Conservation (phyloP, 1,140 invertebrate genomes). For the Spodoptera frugiperda region DNA sequence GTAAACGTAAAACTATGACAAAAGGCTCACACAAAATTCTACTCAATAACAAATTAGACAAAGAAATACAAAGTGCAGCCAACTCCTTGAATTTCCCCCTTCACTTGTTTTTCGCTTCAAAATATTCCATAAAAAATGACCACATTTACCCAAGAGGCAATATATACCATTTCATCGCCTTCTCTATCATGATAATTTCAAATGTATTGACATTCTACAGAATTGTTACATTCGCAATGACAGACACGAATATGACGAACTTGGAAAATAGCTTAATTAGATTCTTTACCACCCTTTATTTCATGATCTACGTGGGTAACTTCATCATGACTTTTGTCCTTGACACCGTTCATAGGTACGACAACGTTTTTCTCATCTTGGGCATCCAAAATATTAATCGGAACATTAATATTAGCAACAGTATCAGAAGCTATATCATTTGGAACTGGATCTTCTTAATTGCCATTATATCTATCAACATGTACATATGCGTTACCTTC, state of each 20-base stretch:
- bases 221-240: background rate
- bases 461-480: background rate
- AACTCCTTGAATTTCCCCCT: background rate
- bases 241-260: background rate
- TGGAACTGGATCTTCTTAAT: background rate
- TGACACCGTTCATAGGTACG: conserved; percentile 4
- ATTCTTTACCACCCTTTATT: background rate
- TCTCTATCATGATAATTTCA: background rate
- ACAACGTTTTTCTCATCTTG: conserved; percentile 24
- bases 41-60: background rate
- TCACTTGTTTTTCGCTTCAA: background rate
- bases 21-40: background rate
- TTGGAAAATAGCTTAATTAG: background rate
- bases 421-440: background rate
- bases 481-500: background rate
- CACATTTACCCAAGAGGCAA: background rate
- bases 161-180: background rate
- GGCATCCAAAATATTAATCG: conserved; percentile 1
- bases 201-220: background rate
- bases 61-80: background rate
- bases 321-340: background rate
- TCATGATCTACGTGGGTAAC: background rate
- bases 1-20: background rate
- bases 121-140: background rate
- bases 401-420: background rate